Percentiles rank a stretch among this genome's conserved stretches.
These are phyloP conservation scores for Anisognathus igniventris DNA, from an alignment of 2,797 vertebrate species.

Conservation along the genomic window DNA sequence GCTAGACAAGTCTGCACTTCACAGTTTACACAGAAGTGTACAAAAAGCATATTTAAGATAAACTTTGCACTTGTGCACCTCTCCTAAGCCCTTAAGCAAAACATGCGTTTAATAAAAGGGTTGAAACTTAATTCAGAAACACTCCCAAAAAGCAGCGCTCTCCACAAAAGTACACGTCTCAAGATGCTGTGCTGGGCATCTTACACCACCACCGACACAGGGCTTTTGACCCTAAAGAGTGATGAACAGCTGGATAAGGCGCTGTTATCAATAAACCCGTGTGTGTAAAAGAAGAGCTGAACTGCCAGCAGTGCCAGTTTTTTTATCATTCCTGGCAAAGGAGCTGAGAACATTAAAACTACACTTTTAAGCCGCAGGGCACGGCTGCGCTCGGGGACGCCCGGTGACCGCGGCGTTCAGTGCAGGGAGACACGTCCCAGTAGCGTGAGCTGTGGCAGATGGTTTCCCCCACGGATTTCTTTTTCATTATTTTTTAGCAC, in stretches of 20 bases:
- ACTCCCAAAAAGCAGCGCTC: rapidly evolving
- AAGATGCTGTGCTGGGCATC: background rate
- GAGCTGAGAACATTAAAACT: constrained; percentile 26
- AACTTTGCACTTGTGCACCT: background rate
- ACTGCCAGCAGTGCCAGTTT: background rate
- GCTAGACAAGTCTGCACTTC: rapidly evolving
- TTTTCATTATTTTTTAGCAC: background rate
- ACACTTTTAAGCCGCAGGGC: background rate
- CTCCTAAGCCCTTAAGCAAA: background rate
- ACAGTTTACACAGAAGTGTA: background rate
- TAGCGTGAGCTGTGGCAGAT: background rate
- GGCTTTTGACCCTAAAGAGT: background rate
- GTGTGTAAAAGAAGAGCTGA: background rate
- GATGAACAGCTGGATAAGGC: background rate
- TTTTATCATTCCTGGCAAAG: background rate
- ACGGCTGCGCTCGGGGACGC: background rate
- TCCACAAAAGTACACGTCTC: rapidly evolving
- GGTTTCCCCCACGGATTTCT: background rate
- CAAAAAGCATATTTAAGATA: background rate
- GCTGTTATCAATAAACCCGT: rapidly evolving
- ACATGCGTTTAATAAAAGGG: background rate
- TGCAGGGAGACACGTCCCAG: background rate
- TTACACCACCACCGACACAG: background rate
- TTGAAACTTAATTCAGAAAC: background rate
- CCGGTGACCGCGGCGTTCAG: background rate